These are phyloP conservation scores for Bombus soroeensis DNA, from an alignment of 1,140 invertebrate species.

Conservation along the genomic window DNA sequence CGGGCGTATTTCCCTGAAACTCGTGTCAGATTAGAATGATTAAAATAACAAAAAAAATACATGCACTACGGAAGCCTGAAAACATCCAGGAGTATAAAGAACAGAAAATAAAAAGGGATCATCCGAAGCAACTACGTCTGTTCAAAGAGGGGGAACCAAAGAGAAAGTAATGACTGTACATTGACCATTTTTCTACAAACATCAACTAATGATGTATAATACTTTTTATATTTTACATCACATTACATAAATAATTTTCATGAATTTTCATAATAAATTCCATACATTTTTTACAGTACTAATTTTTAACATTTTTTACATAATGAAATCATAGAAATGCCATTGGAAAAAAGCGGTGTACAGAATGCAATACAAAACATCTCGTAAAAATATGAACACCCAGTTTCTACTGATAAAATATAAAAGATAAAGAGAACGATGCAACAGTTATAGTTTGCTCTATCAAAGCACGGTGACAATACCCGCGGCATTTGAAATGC, in stretches of 20 bases:
- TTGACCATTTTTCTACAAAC: not conserved
- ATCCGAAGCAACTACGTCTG: conserved; percentile 21
- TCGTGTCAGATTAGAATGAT: conserved; percentile 70
- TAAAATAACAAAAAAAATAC: conserved; percentile 59
- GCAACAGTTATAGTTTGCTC: conserved; percentile 3
- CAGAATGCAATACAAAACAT: not conserved
- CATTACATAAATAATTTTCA: not conserved
- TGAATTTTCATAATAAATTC: not conserved
- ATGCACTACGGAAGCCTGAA: conserved; percentile 69
- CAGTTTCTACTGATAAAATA: not conserved
- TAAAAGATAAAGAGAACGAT: not conserved
- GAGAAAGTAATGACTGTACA: not conserved
- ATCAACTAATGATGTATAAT: not conserved
- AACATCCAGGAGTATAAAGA: conserved; percentile 38
- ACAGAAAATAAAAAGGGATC: conserved; percentile 2
- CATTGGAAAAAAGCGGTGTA: not conserved
- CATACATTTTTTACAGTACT: too few relatives aligned
- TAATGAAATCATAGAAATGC: not conserved
- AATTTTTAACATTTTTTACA: not conserved
- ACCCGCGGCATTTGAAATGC: not conserved
- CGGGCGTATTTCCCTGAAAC: conserved; percentile 72
- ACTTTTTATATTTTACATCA: conserved; percentile 5
- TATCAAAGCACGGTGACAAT: conserved; percentile 32
- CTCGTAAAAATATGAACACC: not conserved
- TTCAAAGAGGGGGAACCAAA: not conserved